These are phyloP conservation scores for Megaustenia siamemsis DNA, from an alignment of 2,888 invertebrate species.

Conservation along the genomic window DNA sequence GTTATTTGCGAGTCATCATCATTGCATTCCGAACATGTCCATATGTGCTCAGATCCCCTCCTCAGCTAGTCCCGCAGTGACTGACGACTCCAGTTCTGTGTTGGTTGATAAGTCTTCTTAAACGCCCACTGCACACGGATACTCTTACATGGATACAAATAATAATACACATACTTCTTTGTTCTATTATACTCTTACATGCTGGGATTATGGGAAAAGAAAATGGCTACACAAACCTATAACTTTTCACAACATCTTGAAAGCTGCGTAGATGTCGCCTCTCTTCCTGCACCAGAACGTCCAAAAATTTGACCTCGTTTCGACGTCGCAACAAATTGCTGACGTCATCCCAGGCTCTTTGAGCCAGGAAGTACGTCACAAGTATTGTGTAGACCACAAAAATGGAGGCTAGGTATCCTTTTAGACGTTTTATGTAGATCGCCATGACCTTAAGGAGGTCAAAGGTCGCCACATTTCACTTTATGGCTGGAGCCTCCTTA, in stretches of 20 bases:
- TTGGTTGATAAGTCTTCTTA: too few species aligned
- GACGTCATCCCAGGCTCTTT: constrained; percentile 45
- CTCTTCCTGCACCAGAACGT: constrained; percentile 49
- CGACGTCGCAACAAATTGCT: neutral
- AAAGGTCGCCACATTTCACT: constrained; percentile 7
- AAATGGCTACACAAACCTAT: constrained; percentile 30
- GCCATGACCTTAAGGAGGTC: constrained; percentile 27
- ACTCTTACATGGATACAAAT: too few species aligned
- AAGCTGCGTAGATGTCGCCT: constrained; percentile 46
- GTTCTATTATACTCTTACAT: too few species aligned
- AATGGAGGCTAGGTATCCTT: constrained; percentile 24
- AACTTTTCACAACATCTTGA: constrained; percentile 37
- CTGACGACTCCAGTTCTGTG: too few species aligned
- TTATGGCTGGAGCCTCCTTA: neutral
- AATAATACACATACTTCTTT: too few species aligned
- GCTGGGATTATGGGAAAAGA: too few species aligned
- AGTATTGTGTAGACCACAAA: constrained; percentile 43
- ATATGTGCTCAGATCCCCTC: too few species aligned
- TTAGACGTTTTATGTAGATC: constrained; percentile 15
- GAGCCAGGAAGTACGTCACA: constrained; percentile 42
- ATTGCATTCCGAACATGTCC: too few species aligned
- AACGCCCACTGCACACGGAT: too few species aligned
- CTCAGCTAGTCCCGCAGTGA: too few species aligned
- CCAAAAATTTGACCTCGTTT: constrained; percentile 18
- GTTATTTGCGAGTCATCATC: too few species aligned